These are phyloP conservation scores for Oxytorus armatus DNA, from an alignment of 2,888 invertebrate genomes.

Conservation along the genomic window DNA sequence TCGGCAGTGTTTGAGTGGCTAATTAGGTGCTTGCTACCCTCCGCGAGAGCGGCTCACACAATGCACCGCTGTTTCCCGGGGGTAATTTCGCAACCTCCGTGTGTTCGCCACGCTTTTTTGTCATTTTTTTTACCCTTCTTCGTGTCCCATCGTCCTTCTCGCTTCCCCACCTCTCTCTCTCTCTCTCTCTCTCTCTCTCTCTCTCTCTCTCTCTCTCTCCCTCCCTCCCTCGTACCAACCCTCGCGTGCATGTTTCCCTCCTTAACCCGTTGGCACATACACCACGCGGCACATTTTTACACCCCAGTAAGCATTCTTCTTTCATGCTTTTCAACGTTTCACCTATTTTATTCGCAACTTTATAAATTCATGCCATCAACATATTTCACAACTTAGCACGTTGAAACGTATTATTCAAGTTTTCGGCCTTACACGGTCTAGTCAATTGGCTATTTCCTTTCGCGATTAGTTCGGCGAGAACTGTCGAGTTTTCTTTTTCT, in stretches of 20 bases:
- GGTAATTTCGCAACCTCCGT: slow-evolving; percentile 75
- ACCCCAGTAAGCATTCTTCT: background rate
- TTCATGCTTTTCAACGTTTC: background rate
- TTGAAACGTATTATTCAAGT: background rate
- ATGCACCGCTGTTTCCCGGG: slow-evolving; percentile 70
- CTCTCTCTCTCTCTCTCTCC: slow-evolving; percentile 10
- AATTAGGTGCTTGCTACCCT: slow-evolving; percentile 78
- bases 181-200: slow-evolving; percentile 25
- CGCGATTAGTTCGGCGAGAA: background rate
- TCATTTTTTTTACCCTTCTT: slow-evolving; percentile 44
- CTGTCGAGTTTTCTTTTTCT: slow-evolving; percentile 8
- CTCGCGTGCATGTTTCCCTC: slow-evolving; percentile 27
- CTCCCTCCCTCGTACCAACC: slow-evolving; percentile 16
- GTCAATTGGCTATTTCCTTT: background rate
- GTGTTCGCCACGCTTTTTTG: slow-evolving; percentile 54
- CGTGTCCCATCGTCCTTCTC: slow-evolving; percentile 52
- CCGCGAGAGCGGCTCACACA: slow-evolving; percentile 71
- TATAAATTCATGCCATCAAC: background rate
- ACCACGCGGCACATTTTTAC: background rate
- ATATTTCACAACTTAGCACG: background rate
- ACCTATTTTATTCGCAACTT: background rate
- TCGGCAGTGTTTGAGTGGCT: slow-evolving; percentile 79
- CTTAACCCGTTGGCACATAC: slow-evolving; percentile 29
- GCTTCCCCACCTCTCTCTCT: slow-evolving; percentile 27
- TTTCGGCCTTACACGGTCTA: background rate